These are phyloP conservation scores for Chaetops frenatus DNA, from an alignment of 2,113 vertebrate species.

Conservation along the genomic window DNA sequence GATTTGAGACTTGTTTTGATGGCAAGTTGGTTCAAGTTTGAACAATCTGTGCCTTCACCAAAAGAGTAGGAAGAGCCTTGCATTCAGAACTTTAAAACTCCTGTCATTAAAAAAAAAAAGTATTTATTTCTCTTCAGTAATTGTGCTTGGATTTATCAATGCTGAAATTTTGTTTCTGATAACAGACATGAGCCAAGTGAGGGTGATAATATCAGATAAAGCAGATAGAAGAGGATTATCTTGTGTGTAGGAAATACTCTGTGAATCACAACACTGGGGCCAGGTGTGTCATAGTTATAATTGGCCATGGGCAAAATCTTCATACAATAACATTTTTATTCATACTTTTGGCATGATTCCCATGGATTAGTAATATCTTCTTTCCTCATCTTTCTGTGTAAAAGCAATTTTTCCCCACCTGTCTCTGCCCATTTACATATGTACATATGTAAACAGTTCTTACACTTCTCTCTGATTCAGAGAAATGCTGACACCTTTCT, in stretches of 20 bases:
- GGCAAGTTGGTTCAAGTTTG: background rate
- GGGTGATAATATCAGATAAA: background rate
- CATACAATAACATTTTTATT: background rate
- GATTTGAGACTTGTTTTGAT: background rate
- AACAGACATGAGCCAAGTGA: background rate
- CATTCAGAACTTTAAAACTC: background rate
- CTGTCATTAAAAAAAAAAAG: fast-evolving
- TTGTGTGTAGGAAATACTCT: background rate
- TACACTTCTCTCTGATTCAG: background rate
- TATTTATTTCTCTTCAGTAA: background rate
- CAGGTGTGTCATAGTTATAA: background rate
- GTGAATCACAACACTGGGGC: background rate
- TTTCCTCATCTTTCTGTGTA: background rate
- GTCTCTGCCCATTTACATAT: background rate
- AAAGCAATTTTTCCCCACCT: background rate
- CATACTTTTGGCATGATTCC: background rate
- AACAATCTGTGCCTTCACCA: background rate
- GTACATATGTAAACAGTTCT: background rate
- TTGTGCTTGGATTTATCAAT: background rate
- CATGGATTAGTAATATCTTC: background rate
- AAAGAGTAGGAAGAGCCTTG: background rate
- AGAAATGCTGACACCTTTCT: background rate
- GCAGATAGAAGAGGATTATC: background rate
- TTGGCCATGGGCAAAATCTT: background rate
- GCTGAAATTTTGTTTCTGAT: background rate